phyloP scores from a whole-genome alignment of 2,797 vertebrate species.

The Etheostoma perlongum region DNA sequence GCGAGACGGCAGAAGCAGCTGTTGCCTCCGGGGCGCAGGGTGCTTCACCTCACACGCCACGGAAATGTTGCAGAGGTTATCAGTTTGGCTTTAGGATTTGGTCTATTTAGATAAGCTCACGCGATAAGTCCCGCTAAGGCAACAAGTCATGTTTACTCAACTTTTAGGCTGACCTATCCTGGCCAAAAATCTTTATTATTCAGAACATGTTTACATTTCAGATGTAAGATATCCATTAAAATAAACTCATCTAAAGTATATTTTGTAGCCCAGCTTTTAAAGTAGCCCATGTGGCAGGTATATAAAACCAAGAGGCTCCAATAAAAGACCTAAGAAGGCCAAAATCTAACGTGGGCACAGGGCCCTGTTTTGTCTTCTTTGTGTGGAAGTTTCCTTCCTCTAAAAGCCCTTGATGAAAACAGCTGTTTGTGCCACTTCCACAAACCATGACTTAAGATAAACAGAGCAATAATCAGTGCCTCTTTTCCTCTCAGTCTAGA shows the following conservation, averaged over 20 bases:
- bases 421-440: conserved; percentile 60
- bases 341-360: neutral
- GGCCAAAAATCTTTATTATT: neutral
- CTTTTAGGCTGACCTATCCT: neutral
- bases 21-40: conserved; percentile 51
- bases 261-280: neutral
- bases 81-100: conserved; percentile 47
- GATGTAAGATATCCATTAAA: neutral
- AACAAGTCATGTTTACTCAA: conserved; percentile 13
- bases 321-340: conserved; percentile 1
- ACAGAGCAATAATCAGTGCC: conserved; percentile 55
- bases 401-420: conserved; percentile 56
- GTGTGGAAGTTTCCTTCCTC: conserved; percentile 72
- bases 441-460: conserved; percentile 52
- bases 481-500: conserved; percentile 53
- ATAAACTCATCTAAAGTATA: neutral
- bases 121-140: conserved; percentile 32
- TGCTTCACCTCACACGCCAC: conserved; percentile 54
- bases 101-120: conserved; percentile 52
- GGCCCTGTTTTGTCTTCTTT: conserved; percentile 40
- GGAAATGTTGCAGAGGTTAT: conserved; percentile 53
- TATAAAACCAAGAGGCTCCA: conserved; percentile 15
- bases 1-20: conserved; percentile 68
- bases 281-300: neutral
- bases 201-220: neutral